phyloP scores from a whole-genome alignment of 2,888 invertebrate genomes.

The Enchytraeus crypticus region DNA sequence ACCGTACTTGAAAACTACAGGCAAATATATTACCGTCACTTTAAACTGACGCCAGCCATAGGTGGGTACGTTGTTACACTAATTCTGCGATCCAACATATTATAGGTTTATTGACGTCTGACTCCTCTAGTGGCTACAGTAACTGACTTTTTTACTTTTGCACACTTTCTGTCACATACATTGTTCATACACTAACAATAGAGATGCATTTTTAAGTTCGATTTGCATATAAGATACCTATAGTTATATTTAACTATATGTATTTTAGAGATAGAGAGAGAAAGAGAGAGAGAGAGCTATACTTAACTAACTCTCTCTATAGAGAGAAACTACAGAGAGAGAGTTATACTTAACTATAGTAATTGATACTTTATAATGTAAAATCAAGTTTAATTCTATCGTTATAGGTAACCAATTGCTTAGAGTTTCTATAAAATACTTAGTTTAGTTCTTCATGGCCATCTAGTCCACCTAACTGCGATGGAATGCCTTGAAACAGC shows the following conservation, averaged over 20 bases:
- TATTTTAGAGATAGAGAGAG: too few relatives aligned
- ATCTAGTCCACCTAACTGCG: neutral
- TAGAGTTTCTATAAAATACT: neutral
- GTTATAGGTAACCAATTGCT: too few relatives aligned
- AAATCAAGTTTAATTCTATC: too few relatives aligned
- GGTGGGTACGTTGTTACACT: neutral
- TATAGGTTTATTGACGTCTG: neutral
- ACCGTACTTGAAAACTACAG: neutral
- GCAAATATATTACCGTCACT: neutral
- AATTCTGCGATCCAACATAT: neutral
- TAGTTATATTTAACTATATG: neutral
- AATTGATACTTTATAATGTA: too few relatives aligned
- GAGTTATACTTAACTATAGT: too few relatives aligned
- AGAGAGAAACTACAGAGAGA: too few relatives aligned
- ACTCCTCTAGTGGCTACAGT: too few relatives aligned
- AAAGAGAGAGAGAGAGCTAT: too few relatives aligned
- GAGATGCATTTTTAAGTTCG: neutral
- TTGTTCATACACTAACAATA: neutral
- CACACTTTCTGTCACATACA: neutral
- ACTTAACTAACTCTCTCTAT: too few relatives aligned
- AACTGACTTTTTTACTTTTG: neutral
- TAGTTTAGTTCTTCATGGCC: neutral
- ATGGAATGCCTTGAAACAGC: constrained; percentile 1
- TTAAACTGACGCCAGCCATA: constrained; percentile 3
- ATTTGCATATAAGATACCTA: neutral